Conservation (phyloP, 2,888 invertebrate genomes). For the Ophonus ardosiacus region DNA sequence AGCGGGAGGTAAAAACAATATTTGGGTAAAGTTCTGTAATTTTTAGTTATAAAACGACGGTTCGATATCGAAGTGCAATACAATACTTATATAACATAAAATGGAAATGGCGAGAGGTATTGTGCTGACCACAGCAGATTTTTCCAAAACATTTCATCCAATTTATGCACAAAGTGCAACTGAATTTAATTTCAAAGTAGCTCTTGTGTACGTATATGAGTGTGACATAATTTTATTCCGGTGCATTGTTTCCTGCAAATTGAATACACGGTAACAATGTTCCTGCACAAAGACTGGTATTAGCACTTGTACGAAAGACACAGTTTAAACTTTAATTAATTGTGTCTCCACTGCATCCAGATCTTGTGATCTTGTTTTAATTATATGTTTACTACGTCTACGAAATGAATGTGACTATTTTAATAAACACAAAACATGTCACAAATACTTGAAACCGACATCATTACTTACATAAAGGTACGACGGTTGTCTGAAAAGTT, state of each 20-base stretch:
- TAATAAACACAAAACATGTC: background rate
- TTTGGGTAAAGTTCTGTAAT: too few species aligned
- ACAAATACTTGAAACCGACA: too few species aligned
- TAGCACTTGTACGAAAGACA: background rate
- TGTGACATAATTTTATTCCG: conserved; percentile 33
- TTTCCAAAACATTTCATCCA: background rate
- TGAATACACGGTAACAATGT: conserved; percentile 5
- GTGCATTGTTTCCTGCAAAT: conserved; percentile 23
- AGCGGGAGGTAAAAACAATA: too few species aligned
- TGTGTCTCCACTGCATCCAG: background rate
- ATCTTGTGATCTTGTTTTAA: conserved; percentile 35
- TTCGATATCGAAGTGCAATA: too few species aligned
- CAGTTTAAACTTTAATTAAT: conserved; percentile 37
- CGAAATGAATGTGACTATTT: background rate
- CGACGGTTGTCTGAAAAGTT: too few species aligned
- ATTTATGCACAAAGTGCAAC: background rate
- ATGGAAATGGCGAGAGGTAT: too few species aligned
- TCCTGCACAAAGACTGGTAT: conserved; percentile 6
- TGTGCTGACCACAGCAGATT: too few species aligned
- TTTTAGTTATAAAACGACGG: too few species aligned
- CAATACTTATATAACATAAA: background rate
- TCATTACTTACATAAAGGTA: too few species aligned
- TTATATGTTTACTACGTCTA: conserved; percentile 14
- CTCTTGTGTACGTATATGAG: too few species aligned
- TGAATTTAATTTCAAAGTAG: background rate